phyloP scores from a whole-genome alignment of 2,797 vertebrate species.

The Siniperca obscura region DNA sequence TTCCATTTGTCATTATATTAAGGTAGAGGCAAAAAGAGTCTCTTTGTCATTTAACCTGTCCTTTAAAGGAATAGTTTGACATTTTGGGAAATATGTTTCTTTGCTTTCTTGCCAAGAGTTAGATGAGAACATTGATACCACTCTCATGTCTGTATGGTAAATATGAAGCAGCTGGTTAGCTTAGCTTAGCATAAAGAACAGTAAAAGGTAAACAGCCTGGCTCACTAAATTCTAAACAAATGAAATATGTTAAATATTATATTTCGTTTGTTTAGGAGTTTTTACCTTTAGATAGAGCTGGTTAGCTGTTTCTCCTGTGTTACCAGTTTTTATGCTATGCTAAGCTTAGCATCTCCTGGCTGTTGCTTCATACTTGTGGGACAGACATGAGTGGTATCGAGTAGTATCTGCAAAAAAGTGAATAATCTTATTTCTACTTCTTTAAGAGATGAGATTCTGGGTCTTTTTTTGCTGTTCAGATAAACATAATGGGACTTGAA shows the following conservation, averaged over 20 bases:
- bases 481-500: not conserved
- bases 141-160: not conserved
- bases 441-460: not conserved
- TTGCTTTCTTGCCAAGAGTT: not conserved
- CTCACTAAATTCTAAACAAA: no score
- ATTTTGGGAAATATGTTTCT: not conserved
- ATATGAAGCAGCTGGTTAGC: not conserved
- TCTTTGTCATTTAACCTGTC: not conserved
- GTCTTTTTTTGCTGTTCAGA: slow-evolving; percentile 1
- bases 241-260: not conserved
- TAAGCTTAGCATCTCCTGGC: not conserved
- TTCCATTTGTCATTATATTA: not conserved
- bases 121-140: not conserved
- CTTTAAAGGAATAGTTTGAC: not conserved
- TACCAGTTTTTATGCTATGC: not conserved
- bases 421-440: no score
- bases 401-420: not conserved
- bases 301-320: not conserved
- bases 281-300: not conserved
- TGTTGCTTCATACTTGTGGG: not conserved
- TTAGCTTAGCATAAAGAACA: not conserved
- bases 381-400: not conserved
- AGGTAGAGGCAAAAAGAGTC: not conserved
- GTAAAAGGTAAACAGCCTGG: not conserved
- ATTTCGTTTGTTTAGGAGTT: not conserved